A percentile compares a stretch with the other conserved stretches of the same genome.
Evolutionary conservation across 2,797 vertebrate species (phyloP).

Genomic region (Poeciliopsis gracilis): DNA sequence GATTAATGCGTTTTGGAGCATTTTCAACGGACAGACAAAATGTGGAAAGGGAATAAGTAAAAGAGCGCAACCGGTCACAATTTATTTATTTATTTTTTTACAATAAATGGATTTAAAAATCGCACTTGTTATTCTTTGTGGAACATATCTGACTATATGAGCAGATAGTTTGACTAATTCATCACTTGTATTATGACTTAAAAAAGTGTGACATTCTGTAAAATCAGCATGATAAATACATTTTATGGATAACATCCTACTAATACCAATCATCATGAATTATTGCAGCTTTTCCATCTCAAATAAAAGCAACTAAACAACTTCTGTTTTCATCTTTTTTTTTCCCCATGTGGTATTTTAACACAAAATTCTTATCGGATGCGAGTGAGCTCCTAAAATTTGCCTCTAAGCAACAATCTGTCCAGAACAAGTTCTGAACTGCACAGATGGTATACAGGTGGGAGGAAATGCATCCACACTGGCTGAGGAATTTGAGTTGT

Average conservation of each 20-base stretch:
- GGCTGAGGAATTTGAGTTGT: conserved; percentile 31
- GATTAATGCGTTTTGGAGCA: neutral
- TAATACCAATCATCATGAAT: neutral
- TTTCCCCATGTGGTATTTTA: neutral
- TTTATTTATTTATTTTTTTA: neutral
- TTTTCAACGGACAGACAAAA: neutral
- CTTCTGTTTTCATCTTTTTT: neutral
- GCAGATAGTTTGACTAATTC: neutral
- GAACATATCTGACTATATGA: no score
- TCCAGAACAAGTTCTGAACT: neutral
- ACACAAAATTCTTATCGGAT: neutral
- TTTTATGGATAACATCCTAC: neutral
- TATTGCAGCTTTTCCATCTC: neutral
- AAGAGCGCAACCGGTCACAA: neutral
- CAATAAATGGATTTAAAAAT: neutral
- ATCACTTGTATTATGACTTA: neutral
- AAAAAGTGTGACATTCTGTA: neutral
- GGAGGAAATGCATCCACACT: neutral
- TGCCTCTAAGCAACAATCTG: neutral
- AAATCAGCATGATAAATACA: neutral
- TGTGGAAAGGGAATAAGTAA: neutral
- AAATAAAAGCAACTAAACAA: neutral
- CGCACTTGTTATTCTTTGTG: neutral
- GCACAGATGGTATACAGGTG: conserved; percentile 4
- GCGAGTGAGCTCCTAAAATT: neutral